These are phyloP conservation scores for Smutsia temminckii DNA, from an alignment of 2,797 vertebrate species.

Conservation along the genomic window DNA sequence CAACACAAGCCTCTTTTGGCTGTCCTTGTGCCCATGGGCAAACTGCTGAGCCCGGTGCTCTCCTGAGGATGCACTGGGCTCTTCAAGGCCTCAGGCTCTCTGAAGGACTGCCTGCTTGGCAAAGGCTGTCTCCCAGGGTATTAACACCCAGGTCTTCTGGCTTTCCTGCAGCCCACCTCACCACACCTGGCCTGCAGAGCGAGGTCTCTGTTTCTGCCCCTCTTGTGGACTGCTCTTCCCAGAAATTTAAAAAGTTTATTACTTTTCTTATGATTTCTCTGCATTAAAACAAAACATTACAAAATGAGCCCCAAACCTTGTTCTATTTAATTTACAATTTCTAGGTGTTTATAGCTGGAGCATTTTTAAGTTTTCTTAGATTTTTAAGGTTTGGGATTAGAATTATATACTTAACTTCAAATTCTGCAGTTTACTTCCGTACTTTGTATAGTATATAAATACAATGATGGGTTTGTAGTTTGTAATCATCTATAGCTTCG, in stretches of 20 bases:
- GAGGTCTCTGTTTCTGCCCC: not conserved
- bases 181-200: no score
- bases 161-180: fast-evolving
- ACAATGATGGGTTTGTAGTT: not conserved
- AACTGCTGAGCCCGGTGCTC: not conserved
- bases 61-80: not conserved
- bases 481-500: not conserved
- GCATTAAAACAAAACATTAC: not conserved
- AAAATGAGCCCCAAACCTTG: not conserved
- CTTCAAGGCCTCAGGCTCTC: not conserved
- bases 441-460: not conserved
- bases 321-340: not conserved
- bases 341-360: not conserved
- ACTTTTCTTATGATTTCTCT: not conserved
- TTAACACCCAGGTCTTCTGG: not conserved
- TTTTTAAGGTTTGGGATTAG: not conserved
- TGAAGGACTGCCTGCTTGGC: not conserved
- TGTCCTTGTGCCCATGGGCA: not conserved
- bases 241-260: not conserved
- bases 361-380: not conserved
- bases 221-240: not conserved
- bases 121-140: not conserved
- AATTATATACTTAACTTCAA: not conserved
- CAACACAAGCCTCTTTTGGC: not conserved
- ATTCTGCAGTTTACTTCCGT: not conserved